These are phyloP conservation scores for Malthinus seriepunctatus DNA, from an alignment of 2,888 invertebrate genomes.

Conservation along the genomic window DNA sequence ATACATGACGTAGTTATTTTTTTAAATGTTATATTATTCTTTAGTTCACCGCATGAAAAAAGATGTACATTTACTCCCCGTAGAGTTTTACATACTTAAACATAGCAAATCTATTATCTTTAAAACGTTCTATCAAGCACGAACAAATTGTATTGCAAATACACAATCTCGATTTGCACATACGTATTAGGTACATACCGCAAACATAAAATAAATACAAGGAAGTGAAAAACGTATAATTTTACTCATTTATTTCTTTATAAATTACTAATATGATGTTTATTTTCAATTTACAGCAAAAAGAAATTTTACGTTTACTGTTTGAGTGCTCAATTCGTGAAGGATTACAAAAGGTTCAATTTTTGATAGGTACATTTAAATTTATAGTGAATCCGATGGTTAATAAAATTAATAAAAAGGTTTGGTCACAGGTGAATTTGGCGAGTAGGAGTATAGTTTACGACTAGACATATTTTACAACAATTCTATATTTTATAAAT, in stretches of 20 bases:
- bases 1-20: conserved; percentile 24
- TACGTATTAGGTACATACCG: conserved; percentile 1
- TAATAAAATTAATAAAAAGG: too few species aligned
- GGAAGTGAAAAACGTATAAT: conserved; percentile 17
- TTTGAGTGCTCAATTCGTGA: too few species aligned
- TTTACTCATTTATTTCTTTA: neutral
- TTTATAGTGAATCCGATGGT: too few species aligned
- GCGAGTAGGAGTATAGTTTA: too few species aligned
- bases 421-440: too few species aligned
- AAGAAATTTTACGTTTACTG: too few species aligned
- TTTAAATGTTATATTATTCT: conserved; percentile 12
- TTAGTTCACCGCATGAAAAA: conserved; percentile 18
- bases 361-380: too few species aligned
- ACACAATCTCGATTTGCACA: conserved; percentile 25
- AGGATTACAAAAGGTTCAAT: too few species aligned
- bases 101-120: conserved; percentile 39
- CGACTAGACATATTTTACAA: too few species aligned
- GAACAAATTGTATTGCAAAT: conserved; percentile 29
- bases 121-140: conserved; percentile 28
- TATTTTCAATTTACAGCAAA: too few species aligned
- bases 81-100: conserved; percentile 34
- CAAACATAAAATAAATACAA: conserved; percentile 4
- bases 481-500: too few species aligned
- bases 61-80: conserved; percentile 38
- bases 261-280: too few species aligned